Percentiles rank a stretch among this genome's conserved stretches.
Evolutionary conservation across 2,113 vertebrate species (phyloP).

Genomic region (Entelurus aequoreus): DNA sequence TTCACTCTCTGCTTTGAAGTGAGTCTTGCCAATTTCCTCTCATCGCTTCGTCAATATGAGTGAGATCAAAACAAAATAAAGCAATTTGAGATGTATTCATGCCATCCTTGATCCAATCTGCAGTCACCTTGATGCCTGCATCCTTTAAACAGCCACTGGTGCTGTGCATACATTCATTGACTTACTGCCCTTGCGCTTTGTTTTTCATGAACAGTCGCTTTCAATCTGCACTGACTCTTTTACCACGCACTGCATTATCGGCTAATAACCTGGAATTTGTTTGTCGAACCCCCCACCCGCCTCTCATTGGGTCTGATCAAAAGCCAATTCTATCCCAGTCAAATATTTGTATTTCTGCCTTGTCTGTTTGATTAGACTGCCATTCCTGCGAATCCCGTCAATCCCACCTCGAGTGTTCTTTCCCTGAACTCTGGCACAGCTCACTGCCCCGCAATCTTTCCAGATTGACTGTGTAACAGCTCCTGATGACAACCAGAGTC

Average conservation of each 20-base stretch:
- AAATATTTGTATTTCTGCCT: slow-evolving; percentile 67
- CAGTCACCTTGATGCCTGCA: slow-evolving; percentile 48
- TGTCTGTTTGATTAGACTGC: slow-evolving; percentile 60
- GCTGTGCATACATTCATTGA: slow-evolving; percentile 56
- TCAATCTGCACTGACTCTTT: slow-evolving; percentile 40
- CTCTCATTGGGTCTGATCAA: slow-evolving; percentile 57
- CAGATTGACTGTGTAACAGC: slow-evolving; percentile 65
- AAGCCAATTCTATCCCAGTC: slow-evolving; percentile 60
- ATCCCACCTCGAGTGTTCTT: slow-evolving; percentile 41
- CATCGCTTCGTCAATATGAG: slow-evolving; percentile 39
- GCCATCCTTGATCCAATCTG: slow-evolving; percentile 43
- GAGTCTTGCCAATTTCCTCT: slow-evolving; percentile 26
- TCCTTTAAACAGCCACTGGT: slow-evolving; percentile 32
- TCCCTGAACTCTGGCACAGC: slow-evolving; percentile 59
- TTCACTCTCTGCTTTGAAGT: slow-evolving; percentile 26
- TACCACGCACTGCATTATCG: slow-evolving; percentile 51
- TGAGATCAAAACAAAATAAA: slow-evolving; percentile 39
- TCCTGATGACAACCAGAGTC: slow-evolving; percentile 62
- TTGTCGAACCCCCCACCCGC: slow-evolving; percentile 36
- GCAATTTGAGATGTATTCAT: slow-evolving; percentile 40
- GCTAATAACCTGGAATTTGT: slow-evolving; percentile 60
- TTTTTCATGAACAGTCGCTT: slow-evolving; percentile 45
- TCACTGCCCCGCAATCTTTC: slow-evolving; percentile 66
- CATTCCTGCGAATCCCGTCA: slow-evolving; percentile 48
- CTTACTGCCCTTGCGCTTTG: slow-evolving; percentile 39